Evolutionary conservation across 1,140 invertebrate genomes (phyloP).

Genomic region (Drosophila obscura): DNA sequence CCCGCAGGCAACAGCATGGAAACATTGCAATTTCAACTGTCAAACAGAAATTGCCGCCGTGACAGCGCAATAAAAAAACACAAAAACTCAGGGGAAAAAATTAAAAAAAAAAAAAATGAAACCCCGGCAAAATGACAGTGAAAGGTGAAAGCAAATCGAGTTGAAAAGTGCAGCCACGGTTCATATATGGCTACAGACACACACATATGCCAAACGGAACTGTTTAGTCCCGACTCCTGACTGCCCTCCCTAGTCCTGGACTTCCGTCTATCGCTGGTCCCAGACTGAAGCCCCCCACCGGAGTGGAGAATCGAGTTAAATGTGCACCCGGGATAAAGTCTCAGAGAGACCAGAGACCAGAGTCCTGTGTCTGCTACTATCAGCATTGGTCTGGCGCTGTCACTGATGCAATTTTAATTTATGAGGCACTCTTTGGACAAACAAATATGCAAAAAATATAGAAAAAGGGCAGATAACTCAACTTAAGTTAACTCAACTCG

Average conservation of each 20-base stretch:
- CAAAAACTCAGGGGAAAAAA: conserved; percentile 26
- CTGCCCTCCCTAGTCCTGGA: no score
- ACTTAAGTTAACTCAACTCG: conserved; percentile 39
- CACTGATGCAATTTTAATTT: conserved; percentile 8
- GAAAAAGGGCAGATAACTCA: conserved; percentile 32
- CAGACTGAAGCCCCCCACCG: neutral
- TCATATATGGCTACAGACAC: no score
- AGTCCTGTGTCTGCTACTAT: no score
- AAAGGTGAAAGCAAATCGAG: conserved; percentile 13
- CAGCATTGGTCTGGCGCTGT: neutral
- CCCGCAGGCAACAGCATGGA: conserved; percentile 25
- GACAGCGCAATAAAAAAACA: conserved; percentile 44
- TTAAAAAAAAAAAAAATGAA: conserved; percentile 5
- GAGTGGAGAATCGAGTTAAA: no score
- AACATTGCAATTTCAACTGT: conserved; percentile 56
- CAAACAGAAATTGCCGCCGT: conserved; percentile 58
- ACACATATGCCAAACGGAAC: no score
- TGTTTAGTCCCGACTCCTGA: neutral
- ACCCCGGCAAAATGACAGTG: neutral
- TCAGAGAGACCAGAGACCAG: no score
- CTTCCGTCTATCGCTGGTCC: neutral
- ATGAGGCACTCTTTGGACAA: conserved; percentile 11
- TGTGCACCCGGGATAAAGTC: no score
- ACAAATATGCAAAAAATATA: conserved; percentile 16
- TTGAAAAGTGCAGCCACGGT: neutral